Base-by-base conservation (phyloP, 2,888 invertebrate species). In the Syrphus vitripennis region DNA sequence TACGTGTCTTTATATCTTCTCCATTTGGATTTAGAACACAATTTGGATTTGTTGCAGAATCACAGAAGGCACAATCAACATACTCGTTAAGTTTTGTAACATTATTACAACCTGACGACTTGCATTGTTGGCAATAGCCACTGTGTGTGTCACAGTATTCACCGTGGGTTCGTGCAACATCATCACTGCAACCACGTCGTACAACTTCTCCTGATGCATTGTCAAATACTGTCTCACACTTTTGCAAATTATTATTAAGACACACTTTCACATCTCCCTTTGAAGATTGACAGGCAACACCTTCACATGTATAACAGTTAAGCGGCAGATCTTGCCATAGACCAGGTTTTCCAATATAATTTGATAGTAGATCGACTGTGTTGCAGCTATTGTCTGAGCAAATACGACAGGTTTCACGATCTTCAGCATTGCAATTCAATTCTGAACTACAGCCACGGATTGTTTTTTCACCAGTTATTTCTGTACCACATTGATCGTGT, bases 321-420 rank as follows among this genome's bases (percentile, higher is more conserved):
- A 92, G 87, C 0, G 92, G 92, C 57, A 92, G 72, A 29, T 88
- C 90, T 75, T 91, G 91, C 91, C 91, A 92, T 80, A 88, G 89
- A 19, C 92, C 92, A 0, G 91, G 90, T 6, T 89, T 89, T 0
- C 92, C 92, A 1, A 91, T 88, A 55, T 87, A 88, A 4, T 7
- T 63, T 10, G 82, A 79, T 16, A 88, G 50, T 24, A 91, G 55
- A 53, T 92, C 88, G 1, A 89, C 69, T 1, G 71, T 42, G 37
- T 91, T 91, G 76, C 91, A 91, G 24, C 91, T 89, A 12, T 88
- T 78, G 7, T 14, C 75, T n/a, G 87, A 67, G 63, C 91, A 91
- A 3, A 89, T 48, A 4, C 90, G 89, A 29, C 91, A 91, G 7
- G 37, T 90, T 12, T 74, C 79, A 14, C 84, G 77, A 19, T 89